Conservation (phyloP, 2,113 vertebrate species). For the Pterocles gutturalis region DNA sequence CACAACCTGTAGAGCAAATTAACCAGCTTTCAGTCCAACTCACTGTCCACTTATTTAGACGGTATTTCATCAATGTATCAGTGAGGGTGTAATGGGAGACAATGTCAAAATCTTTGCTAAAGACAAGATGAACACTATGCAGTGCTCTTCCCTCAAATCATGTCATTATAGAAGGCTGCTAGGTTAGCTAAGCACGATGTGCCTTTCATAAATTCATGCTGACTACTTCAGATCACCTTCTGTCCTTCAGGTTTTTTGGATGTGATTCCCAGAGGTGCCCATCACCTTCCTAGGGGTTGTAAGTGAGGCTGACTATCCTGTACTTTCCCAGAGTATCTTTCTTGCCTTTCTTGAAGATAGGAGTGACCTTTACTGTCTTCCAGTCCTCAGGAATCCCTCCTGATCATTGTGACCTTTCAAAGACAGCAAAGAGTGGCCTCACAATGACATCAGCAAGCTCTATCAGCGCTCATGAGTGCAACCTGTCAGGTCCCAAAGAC, state of each 20-base stretch:
- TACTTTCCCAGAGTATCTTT: neutral
- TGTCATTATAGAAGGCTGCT: neutral
- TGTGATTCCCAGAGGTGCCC: neutral
- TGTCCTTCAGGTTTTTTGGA: neutral
- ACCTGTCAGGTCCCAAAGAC: neutral
- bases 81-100: neutral
- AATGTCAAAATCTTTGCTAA: neutral
- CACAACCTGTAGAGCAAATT: neutral
- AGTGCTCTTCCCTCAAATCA: neutral
- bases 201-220: neutral
- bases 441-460: neutral
- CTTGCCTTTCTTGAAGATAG: neutral
- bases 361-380: neutral
- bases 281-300: neutral
- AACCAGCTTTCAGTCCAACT: neutral
- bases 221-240: neutral
- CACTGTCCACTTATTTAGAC: neutral
- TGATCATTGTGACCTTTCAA: neutral
- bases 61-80: neutral
- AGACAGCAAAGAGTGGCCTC: neutral
- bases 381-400: neutral
- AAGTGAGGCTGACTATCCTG: neutral
- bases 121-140: neutral
- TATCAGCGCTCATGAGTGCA: neutral
- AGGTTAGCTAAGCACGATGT: neutral